phyloP scores from a whole-genome alignment of 2,113 vertebrate species.

The Saguinus imperator region DNA sequence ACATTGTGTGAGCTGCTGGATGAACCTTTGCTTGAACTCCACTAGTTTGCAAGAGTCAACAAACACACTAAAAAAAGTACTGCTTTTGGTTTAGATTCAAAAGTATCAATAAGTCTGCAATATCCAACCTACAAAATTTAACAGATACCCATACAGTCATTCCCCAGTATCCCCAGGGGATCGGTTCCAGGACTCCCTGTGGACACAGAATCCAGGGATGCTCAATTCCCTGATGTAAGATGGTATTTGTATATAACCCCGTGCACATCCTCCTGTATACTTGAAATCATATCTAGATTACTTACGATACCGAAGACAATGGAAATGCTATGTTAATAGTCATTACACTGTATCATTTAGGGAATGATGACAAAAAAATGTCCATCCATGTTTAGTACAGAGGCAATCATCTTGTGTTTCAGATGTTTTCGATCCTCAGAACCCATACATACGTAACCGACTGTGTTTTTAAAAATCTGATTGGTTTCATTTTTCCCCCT shows the following conservation, averaged over 20 bases:
- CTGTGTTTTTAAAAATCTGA: background rate
- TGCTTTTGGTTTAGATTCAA: background rate
- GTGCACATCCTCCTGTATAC: background rate
- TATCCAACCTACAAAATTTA: background rate
- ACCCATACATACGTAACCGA: background rate
- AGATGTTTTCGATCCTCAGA: background rate
- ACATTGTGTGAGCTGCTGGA: background rate
- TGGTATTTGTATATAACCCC: background rate
- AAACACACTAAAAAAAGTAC: too few relatives aligned
- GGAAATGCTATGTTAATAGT: background rate
- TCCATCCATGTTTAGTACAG: background rate
- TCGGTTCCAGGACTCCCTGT: background rate
- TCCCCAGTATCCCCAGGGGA: background rate
- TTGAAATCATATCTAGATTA: background rate
- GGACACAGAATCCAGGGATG: background rate
- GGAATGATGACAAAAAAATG: background rate
- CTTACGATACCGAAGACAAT: background rate
- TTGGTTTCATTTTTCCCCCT: background rate
- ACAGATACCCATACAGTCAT: background rate
- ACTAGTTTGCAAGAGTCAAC: background rate
- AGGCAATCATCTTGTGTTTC: background rate
- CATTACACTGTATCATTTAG: background rate
- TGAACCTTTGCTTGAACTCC: too few relatives aligned
- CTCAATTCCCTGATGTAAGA: background rate
- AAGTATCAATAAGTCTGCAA: background rate